These are phyloP conservation scores for Characodon lateralis DNA, from an alignment of 2,797 vertebrate genomes.

Conservation along the genomic window DNA sequence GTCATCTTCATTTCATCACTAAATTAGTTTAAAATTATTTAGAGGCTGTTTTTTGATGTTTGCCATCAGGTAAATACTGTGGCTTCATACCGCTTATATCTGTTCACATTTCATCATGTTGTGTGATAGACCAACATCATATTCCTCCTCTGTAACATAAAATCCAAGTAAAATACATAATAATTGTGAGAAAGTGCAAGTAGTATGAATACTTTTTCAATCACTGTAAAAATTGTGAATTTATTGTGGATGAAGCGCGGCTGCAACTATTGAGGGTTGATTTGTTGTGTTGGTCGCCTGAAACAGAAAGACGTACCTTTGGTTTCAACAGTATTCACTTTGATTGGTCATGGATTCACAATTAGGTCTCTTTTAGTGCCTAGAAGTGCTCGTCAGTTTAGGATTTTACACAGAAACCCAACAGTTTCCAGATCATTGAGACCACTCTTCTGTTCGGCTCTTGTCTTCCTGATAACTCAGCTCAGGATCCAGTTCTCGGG, in stretches of 20 bases:
- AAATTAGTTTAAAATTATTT: not conserved
- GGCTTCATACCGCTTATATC: not conserved
- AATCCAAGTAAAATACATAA: no score
- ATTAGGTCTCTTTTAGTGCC: conserved; percentile 75
- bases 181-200: no score
- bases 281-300: conserved; percentile 3
- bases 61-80: conserved; percentile 23
- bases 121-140: no score
- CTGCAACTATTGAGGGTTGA: not conserved
- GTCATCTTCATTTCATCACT: no score
- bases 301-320: conserved; percentile 42
- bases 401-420: conserved; percentile 38
- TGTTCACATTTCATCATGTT: no score
- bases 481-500: conserved; percentile 62
- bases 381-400: conserved; percentile 34
- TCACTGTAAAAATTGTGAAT: not conserved
- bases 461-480: conserved; percentile 53
- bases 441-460: conserved; percentile 39
- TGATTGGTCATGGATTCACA: conserved; percentile 72
- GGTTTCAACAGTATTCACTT: conserved; percentile 69
- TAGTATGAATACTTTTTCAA: no score
- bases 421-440: conserved; percentile 41
- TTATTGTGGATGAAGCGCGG: not conserved
- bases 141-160: no score
- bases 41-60: not conserved